Percentiles rank a stretch among this genome's conserved stretches.
Conservation (phyloP, 2,888 invertebrate genomes). For the Tipula unca region DNA sequence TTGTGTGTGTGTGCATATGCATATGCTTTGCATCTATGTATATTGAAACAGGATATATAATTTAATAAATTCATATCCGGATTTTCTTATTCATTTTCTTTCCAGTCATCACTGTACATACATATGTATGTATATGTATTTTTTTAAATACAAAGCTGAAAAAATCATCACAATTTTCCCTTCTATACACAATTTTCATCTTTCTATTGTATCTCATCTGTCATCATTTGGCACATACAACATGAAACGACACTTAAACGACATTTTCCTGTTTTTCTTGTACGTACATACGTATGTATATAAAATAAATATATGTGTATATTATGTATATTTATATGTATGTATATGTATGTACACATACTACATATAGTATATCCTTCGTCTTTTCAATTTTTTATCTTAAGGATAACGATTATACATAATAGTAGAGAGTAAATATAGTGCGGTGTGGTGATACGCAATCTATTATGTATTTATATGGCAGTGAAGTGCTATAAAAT, state of each 20-base stretch:
- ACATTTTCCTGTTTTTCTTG: conserved; percentile 4
- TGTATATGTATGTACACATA: neutral
- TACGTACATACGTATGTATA: conserved; percentile 2
- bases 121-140: neutral
- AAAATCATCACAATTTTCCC: neutral
- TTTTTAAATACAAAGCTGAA: neutral
- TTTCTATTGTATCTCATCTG: conserved; percentile 17
- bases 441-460: no score
- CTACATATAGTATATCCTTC: neutral
- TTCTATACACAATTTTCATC: neutral
- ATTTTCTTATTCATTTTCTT: neutral
- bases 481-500: no score
- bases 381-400: neutral
- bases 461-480: no score
- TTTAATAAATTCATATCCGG: neutral
- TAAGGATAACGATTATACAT: conserved; percentile 14
- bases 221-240: conserved; percentile 14
- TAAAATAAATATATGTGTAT: neutral
- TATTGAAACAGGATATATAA: neutral
- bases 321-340: neutral
- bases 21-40: no score
- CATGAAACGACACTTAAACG: conserved; percentile 19
- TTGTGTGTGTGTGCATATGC: no score
- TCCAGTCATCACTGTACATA: neutral
- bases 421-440: neutral